These are phyloP conservation scores for Autographa gamma DNA, from an alignment of 2,888 invertebrate genomes.

Conservation along the genomic window DNA sequence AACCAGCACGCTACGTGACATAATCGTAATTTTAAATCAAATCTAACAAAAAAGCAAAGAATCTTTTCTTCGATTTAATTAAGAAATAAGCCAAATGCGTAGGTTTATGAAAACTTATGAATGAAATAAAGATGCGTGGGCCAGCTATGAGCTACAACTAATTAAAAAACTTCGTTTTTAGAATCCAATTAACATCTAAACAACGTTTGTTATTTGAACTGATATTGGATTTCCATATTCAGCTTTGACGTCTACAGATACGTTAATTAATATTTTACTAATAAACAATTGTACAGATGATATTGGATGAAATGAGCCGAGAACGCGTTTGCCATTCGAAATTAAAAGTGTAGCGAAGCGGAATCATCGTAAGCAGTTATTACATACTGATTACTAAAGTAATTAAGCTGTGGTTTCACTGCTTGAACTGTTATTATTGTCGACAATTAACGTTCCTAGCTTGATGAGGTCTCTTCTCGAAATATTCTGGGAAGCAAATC, in stretches of 20 bases:
- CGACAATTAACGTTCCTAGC: constrained; percentile 48
- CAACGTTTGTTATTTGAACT: neutral
- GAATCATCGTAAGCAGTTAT: constrained; percentile 46
- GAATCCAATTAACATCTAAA: constrained; percentile 1
- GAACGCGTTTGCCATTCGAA: constrained; percentile 39
- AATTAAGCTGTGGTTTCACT: constrained; percentile 55
- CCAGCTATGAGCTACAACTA: neutral
- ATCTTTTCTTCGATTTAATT: neutral
- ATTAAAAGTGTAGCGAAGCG: constrained; percentile 55
- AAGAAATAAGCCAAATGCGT: constrained; percentile 1
- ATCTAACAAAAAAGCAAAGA: neutral
- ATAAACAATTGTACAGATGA: constrained; percentile 23
- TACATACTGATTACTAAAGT: constrained; percentile 53
- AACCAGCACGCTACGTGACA: neutral
- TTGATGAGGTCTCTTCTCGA: constrained; percentile 10
- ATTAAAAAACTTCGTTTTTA: neutral
- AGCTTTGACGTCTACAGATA: neutral
- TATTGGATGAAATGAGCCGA: constrained; percentile 42
- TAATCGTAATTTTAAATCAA: neutral
- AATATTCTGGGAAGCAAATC: neutral
- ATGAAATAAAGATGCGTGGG: neutral
- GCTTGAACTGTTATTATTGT: constrained; percentile 45
- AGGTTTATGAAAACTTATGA: neutral
- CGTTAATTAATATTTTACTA: constrained; percentile 3
- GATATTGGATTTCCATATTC: constrained; percentile 2